These are phyloP conservation scores for Achlya flavicornis DNA, from an alignment of 2,888 invertebrate species.

Conservation along the genomic window DNA sequence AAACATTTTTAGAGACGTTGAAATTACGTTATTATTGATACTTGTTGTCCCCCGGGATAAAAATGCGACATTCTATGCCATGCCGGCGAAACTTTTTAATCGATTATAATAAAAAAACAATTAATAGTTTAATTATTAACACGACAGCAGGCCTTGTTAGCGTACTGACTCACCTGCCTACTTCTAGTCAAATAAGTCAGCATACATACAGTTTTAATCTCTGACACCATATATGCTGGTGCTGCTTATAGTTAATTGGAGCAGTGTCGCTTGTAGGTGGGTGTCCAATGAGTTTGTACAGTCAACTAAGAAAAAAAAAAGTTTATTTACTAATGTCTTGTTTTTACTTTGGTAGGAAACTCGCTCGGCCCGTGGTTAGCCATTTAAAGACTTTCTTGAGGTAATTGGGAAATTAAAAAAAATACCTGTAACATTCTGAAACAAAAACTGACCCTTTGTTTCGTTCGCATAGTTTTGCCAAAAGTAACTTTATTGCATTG, in stretches of 20 bases:
- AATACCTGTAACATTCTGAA: background rate
- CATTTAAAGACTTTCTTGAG: too few relatives aligned
- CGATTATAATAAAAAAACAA: background rate
- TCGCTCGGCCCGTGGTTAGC: too few relatives aligned
- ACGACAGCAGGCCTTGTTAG: conserved; percentile 9
- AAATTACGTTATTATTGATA: too few relatives aligned
- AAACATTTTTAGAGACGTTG: too few relatives aligned
- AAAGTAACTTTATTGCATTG: too few relatives aligned
- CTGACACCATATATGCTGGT: conserved; percentile 36
- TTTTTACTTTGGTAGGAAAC: too few relatives aligned
- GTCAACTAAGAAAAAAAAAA: conserved; percentile 21
- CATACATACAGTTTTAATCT: conserved; percentile 26
- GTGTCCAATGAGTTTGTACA: conserved; percentile 18
- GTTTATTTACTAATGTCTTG: background rate
- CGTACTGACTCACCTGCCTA: background rate
- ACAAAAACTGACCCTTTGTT: background rate
- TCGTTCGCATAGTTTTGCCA: too few relatives aligned
- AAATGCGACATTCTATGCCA: too few relatives aligned
- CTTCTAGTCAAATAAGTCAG: conserved; percentile 3
- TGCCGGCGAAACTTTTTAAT: too few relatives aligned
- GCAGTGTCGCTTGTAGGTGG: conserved; percentile 47
- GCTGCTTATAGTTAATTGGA: conserved; percentile 51
- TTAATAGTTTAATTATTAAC: background rate
- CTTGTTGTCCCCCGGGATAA: too few relatives aligned
- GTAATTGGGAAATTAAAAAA: background rate